Base-by-base conservation (phyloP, 2,888 invertebrate species). In the Pandemis corylana region DNA sequence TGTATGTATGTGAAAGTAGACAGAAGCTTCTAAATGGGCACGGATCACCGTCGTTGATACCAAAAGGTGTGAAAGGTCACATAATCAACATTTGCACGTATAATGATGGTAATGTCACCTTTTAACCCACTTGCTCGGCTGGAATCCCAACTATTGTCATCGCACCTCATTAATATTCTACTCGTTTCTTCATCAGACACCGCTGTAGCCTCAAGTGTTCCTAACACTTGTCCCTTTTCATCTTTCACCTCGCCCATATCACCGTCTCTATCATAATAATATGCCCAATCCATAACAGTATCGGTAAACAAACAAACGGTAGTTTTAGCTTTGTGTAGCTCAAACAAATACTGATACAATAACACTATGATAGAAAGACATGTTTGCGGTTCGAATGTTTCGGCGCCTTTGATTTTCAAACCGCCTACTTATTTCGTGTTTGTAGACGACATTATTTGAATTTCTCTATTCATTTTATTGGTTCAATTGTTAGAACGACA, bases 101-200 rank as follows among this genome's bases (percentile, higher is more conserved):
- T 91, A 91, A 93, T 92, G 92, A 89, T 90, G 87, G 88, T 89
- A 90, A 91, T 89, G 89, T 78, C 93, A 93, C 93, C 93, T 92
- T 93, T 92, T 93, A 93, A 93, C 93, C 94, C 86, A 93, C 86
- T 92, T 93, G 90, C 83, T 82, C 85, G 84, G 87, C 85, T 89
- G 88, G 90, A 92, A 90, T 89, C 93, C 92, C 86, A 83, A 80
- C 87, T 88, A 92, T 92, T 93, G 92, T 93, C 87, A 84, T 83
- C 80, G 83, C 62, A 69, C 76, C 85, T 90, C 89, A 91, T 91
- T 91, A 84, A 89, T 85, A 86, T 85, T 84, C 86, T 79, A 81
- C 80, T 80, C 86, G 79, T 78, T 82, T 85, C 89, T 88, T 90
- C 88, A 91, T 91, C 90, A 88, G 81, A 82, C 77, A 81, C 89